Conservation (phyloP, 2,113 vertebrate genomes). For the Neogobius melanostomus region DNA sequence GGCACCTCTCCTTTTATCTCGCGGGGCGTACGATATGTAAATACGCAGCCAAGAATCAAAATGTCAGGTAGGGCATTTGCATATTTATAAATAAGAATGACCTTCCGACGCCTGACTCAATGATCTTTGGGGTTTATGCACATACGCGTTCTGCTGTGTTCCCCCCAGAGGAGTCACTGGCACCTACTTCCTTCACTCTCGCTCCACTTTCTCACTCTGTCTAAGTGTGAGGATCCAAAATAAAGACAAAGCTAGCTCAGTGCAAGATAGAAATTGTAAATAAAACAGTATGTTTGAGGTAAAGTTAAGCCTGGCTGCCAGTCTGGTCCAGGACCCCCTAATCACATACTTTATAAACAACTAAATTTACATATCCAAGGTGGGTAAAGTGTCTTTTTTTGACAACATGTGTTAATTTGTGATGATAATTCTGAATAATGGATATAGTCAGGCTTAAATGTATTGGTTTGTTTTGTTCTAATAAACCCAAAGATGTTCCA, state of each 20-base stretch:
- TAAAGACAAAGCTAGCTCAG: not conserved
- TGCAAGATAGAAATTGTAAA: no score
- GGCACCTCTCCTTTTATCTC: not conserved
- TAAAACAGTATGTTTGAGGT: no score
- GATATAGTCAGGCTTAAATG: no score
- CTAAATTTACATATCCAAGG: no score
- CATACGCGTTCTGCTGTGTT: not conserved
- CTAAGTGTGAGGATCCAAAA: not conserved
- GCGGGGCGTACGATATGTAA: not conserved
- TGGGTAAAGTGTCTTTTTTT: no score
- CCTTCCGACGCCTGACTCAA: constrained; percentile 29
- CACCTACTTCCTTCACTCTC: not conserved
- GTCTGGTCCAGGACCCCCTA: no score
- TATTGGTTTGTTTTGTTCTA: no score
- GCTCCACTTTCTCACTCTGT: not conserved
- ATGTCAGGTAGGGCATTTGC: constrained; percentile 14
- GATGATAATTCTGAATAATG: no score
- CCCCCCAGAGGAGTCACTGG: not conserved
- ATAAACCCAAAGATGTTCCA: no score
- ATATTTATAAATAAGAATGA: constrained; percentile 19
- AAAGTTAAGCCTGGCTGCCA: no score
- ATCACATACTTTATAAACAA: no score
- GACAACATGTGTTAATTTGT: no score
- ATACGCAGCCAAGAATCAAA: not conserved
- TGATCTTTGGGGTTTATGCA: constrained; percentile 9